A percentile compares a stretch with the other conserved stretches of the same genome.
Evolutionary conservation across 2,797 vertebrate genomes (phyloP).

Genomic region (Parotocinclus haroldoi): DNA sequence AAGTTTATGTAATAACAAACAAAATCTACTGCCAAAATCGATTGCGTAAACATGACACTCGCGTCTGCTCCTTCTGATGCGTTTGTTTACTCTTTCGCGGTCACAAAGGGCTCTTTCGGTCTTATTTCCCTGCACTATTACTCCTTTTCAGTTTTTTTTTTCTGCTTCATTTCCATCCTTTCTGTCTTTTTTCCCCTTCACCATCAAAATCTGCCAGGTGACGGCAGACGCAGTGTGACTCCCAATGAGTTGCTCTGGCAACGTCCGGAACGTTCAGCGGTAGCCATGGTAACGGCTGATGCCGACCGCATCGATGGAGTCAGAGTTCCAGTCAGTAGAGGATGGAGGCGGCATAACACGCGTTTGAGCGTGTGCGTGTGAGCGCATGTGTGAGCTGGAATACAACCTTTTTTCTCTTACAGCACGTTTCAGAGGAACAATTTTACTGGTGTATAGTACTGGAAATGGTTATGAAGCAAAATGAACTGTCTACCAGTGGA

Average conservation of each 20-base stretch:
- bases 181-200: not conserved
- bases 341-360: conserved; percentile 38
- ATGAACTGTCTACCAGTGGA: too few relatives aligned
- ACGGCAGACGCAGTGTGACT: conserved; percentile 63
- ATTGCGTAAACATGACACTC: too few relatives aligned
- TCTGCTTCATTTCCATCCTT: not conserved
- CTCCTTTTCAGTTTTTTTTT: not conserved
- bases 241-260: conserved; percentile 76
- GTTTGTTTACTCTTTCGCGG: too few relatives aligned
- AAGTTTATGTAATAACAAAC: too few relatives aligned
- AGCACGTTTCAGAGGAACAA: too few relatives aligned
- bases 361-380: conserved; percentile 14
- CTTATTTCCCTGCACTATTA: too few relatives aligned
- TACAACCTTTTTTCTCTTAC: too few relatives aligned
- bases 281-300: conserved; percentile 76
- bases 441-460: too few relatives aligned
- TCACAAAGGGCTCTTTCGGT: too few relatives aligned
- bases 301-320: conserved; percentile 64
- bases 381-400: conserved; percentile 12
- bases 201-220: conserved; percentile 55
- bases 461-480: too few relatives aligned
- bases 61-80: too few relatives aligned
- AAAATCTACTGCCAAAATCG: too few relatives aligned
- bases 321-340: conserved; percentile 38
- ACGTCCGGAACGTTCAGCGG: conserved; percentile 67